These are phyloP conservation scores for Bellardia bayeri DNA, from an alignment of 2,888 invertebrate species.

Conservation along the genomic window DNA sequence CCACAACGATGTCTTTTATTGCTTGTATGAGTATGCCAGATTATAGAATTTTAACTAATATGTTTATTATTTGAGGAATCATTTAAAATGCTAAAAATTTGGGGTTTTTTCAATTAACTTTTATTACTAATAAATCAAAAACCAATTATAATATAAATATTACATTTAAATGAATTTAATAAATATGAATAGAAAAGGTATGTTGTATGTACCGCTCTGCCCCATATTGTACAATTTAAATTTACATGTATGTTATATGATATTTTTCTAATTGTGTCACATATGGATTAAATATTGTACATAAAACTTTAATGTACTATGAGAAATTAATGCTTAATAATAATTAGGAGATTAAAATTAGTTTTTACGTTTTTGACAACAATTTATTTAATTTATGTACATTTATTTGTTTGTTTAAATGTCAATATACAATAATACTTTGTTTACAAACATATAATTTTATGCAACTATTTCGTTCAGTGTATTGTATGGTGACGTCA, in stretches of 20 bases:
- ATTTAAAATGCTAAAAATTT: constrained; percentile 26
- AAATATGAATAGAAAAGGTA: constrained; percentile 39
- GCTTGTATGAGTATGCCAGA: too few species aligned
- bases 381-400: constrained; percentile 69
- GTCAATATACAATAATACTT: constrained; percentile 50
- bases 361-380: constrained; percentile 75
- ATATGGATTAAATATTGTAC: constrained; percentile 32
- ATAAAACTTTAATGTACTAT: background rate
- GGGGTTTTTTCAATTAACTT: background rate
- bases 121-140: constrained; percentile 27
- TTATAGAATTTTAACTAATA: too few species aligned
- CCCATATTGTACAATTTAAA: constrained; percentile 54
- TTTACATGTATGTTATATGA: background rate
- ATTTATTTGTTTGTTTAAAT: constrained; percentile 55
- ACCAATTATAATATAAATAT: constrained; percentile 8
- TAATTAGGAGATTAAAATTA: constrained; percentile 24
- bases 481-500: constrained; percentile 35
- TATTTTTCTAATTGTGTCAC: constrained; percentile 7
- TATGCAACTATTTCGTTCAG: background rate
- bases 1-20: too few species aligned
- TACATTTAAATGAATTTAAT: constrained; percentile 38
- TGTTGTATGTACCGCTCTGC: constrained; percentile 67
- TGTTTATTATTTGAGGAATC: too few species aligned
- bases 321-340: constrained; percentile 17
- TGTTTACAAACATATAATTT: background rate